A percentile compares a stretch with the other conserved stretches of the same genome.
Conservation (phyloP, 92 coral and sea anemone genomes). For the Epizoanthus fatuus region DNA sequence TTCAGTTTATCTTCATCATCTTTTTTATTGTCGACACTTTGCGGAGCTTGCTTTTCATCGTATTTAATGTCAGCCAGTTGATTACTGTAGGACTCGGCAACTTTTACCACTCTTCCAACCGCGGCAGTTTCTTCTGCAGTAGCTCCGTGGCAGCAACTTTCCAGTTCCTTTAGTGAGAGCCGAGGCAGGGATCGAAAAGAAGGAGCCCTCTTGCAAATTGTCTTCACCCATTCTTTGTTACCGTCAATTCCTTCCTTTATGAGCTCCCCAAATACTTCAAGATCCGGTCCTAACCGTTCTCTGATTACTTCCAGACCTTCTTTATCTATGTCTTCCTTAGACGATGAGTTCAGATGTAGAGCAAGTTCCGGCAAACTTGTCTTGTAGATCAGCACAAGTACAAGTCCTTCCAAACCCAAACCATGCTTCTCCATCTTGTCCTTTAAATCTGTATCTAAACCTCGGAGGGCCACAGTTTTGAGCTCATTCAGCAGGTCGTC, state of each 20-base stretch:
- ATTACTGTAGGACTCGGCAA: slow-evolving; percentile 19
- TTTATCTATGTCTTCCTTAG: slow-evolving; percentile 18
- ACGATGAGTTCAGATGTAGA: slow-evolving; percentile 6
- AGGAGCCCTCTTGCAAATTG: slow-evolving; percentile 44
- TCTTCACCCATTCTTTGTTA: slow-evolving; percentile 38
- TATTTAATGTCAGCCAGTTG: slow-evolving; percentile 24
- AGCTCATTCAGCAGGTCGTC: slow-evolving; percentile 41
- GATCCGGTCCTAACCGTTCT: slow-evolving; percentile 57
- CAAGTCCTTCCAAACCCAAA: slow-evolving; percentile 52
- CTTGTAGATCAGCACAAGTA: slow-evolving; percentile 49
- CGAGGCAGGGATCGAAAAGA: slow-evolving; percentile 46
- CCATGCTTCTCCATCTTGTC: slow-evolving; percentile 47
- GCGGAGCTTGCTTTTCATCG: neutral
- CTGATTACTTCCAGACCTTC: slow-evolving; percentile 38
- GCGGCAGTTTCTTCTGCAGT: slow-evolving; percentile 48
- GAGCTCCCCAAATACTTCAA: slow-evolving; percentile 73
- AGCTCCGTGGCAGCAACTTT: slow-evolving; percentile 36
- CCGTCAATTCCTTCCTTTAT: slow-evolving; percentile 46
- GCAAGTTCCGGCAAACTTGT: slow-evolving; percentile 60
- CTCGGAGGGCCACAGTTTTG: slow-evolving; percentile 24
- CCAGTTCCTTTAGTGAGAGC: neutral
- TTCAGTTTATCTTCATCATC: slow-evolving; percentile 35
- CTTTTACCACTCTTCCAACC: slow-evolving; percentile 29
- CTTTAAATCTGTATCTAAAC: slow-evolving; percentile 40
- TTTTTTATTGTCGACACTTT: slow-evolving; percentile 8